A percentile compares a stretch with the other conserved stretches of the same genome.
Evolutionary conservation across 2,888 invertebrate genomes (phyloP).

Genomic region (Drosophila mayaguana): DNA sequence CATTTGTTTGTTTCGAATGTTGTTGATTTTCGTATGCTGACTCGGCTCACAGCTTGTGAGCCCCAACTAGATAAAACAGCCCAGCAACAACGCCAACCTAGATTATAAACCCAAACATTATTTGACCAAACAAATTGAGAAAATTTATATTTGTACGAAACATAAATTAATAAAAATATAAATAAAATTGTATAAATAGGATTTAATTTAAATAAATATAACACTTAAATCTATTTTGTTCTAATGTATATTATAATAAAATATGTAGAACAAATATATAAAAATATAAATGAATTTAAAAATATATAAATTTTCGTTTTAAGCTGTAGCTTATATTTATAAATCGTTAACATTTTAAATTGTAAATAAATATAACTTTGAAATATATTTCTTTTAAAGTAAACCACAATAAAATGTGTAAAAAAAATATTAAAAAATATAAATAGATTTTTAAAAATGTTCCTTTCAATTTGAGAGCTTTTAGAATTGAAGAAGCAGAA

Average conservation of each 20-base stretch:
- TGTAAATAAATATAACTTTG: not conserved
- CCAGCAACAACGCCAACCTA: constrained; percentile 1
- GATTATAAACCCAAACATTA: not conserved
- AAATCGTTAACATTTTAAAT: too few species aligned
- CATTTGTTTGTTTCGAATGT: constrained; percentile 8
- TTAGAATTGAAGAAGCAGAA: not conserved
- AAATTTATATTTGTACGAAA: too few species aligned
- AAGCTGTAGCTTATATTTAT: too few species aligned
- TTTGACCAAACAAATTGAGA: too few species aligned
- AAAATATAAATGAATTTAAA: not conserved
- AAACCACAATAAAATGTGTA: not conserved
- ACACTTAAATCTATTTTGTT: not conserved
- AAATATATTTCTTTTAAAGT: not conserved
- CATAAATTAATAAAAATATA: not conserved
- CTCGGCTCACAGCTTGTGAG: not conserved
- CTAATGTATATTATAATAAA: not conserved
- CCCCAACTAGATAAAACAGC: not conserved
- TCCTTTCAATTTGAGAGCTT: not conserved
- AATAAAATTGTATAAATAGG: too few species aligned
- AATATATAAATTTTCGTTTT: not conserved
- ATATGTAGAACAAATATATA: not conserved
- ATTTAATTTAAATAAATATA: not conserved
- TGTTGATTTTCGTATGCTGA: constrained; percentile 12
- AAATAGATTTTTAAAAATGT: not conserved
- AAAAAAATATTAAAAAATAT: not conserved